Conservation (phyloP, 2,888 invertebrate species). For the Liposcelis brunnea region DNA sequence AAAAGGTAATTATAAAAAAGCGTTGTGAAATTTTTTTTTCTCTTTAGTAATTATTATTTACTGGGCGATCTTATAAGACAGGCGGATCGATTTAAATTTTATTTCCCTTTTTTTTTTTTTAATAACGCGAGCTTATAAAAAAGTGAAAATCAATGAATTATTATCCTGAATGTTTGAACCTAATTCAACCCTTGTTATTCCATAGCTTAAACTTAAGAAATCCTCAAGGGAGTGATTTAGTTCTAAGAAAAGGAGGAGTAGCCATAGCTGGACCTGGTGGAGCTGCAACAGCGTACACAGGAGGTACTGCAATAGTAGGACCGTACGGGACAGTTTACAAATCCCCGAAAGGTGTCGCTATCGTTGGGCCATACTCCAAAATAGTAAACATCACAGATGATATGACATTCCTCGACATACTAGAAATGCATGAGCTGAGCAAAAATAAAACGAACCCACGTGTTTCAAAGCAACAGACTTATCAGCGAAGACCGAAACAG, state of each 20-base stretch:
- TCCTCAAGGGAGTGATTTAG: conserved; percentile 25
- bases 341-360: conserved; percentile 48
- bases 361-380: conserved; percentile 56
- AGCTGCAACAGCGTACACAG: conserved; percentile 59
- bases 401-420: conserved; percentile 38
- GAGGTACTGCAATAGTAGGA: conserved; percentile 64
- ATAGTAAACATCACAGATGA: conserved; percentile 47
- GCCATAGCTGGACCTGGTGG: conserved; percentile 71
- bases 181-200: too few relatives aligned
- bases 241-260: conserved; percentile 56
- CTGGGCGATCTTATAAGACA: too few relatives aligned
- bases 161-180: too few relatives aligned
- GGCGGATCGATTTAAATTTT: too few relatives aligned
- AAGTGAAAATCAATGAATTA: too few relatives aligned
- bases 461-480: too few relatives aligned
- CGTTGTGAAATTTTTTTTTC: too few relatives aligned
- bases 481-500: too few relatives aligned
- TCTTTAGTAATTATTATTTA: too few relatives aligned
- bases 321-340: conserved; percentile 61
- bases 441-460: conserved; percentile 7
- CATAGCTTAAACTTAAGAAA: conserved; percentile 15
- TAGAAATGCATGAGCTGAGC: conserved; percentile 26
- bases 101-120: background rate
- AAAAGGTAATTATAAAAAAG: too few relatives aligned
- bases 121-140: too few relatives aligned